These are phyloP conservation scores for Chaenodraco wilsoni DNA, from an alignment of 2,797 vertebrate genomes.

Conservation along the genomic window DNA sequence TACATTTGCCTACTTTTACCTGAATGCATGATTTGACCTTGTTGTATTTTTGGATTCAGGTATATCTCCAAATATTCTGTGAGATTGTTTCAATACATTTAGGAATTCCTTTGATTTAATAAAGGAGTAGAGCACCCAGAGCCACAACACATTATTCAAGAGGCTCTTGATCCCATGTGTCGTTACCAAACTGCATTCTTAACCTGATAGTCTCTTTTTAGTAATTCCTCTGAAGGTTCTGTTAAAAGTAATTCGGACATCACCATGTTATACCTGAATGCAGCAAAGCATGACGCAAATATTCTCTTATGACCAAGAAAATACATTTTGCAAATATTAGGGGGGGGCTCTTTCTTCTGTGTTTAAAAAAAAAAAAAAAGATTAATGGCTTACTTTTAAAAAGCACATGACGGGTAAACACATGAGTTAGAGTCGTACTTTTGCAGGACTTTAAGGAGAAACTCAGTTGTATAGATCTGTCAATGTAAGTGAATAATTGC, in stretches of 20 bases:
- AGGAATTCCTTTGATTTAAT: constrained; percentile 12
- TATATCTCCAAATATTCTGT: not conserved
- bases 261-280: constrained; percentile 1
- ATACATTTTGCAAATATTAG: no score
- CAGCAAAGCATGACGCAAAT: not conserved
- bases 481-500: no score
- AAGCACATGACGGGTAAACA: no score
- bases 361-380: no score
- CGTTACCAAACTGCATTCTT: constrained; percentile 41
- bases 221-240: constrained; percentile 1
- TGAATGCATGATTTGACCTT: no score
- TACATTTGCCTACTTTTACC: not conserved
- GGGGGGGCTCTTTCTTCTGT: no score
- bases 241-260: not conserved
- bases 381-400: no score
- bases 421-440: no score
- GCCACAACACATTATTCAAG: constrained; percentile 24
- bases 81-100: not conserved
- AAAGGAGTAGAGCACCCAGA: constrained; percentile 16
- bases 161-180: constrained; percentile 42
- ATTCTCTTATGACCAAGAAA: not conserved
- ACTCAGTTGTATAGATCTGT: no score
- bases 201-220: constrained; percentile 20
- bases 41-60: not conserved
- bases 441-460: no score